phyloP scores from a whole-genome alignment of 2,113 vertebrate species.

The Gallinago media region DNA sequence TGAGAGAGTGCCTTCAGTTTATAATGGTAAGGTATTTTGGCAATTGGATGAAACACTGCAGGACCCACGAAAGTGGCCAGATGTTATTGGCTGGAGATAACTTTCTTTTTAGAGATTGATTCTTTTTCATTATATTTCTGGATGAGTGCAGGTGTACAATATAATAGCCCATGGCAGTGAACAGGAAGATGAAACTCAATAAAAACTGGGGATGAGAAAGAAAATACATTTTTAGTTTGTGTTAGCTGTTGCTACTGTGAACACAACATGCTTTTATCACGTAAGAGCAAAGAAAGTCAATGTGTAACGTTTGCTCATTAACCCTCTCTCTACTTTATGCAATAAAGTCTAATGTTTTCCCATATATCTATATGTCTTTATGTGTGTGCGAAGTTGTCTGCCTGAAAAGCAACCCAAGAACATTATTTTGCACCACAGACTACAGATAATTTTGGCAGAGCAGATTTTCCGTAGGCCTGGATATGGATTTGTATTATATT shows the following conservation, averaged over 20 bases:
- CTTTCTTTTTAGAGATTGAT: conserved; percentile 64
- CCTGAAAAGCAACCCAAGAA: neutral
- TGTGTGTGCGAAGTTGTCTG: neutral
- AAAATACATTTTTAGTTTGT: conserved; percentile 57
- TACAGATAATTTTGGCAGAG: neutral
- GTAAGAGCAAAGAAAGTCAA: neutral
- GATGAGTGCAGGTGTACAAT: conserved; percentile 60
- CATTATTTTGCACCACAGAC: neutral
- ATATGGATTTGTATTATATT: neutral
- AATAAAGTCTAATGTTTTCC: neutral
- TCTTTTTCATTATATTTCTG: conserved; percentile 66
- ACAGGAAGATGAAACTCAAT: conserved; percentile 70
- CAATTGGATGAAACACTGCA: conserved; percentile 16
- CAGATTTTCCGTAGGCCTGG: neutral
- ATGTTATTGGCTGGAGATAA: conserved; percentile 38
- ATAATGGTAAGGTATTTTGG: neutral
- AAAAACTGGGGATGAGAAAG: conserved; percentile 58
- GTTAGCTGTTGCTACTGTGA: neutral
- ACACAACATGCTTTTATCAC: neutral
- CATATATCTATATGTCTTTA: neutral
- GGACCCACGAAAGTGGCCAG: neutral
- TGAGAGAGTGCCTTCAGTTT: neutral
- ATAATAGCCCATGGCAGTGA: conserved; percentile 61
- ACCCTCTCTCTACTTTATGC: neutral
- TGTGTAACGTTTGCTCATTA: neutral